Conservation (phyloP, 2,888 invertebrate genomes). For the Pachydiplax longipennis region DNA sequence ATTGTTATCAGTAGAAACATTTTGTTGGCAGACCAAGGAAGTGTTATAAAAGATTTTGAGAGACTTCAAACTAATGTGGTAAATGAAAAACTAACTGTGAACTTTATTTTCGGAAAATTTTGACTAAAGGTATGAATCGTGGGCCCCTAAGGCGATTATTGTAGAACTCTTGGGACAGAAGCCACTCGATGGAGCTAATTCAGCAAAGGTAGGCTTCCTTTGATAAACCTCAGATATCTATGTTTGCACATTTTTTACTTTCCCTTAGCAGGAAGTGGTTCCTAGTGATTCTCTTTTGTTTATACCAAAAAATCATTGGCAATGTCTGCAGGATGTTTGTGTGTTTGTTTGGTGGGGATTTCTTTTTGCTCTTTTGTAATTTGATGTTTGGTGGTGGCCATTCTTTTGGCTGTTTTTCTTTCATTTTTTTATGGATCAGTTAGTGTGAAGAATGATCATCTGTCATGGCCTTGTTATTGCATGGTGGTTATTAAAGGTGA, state of each 20-base stretch:
- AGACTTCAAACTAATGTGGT: background rate
- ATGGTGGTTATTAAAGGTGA: no score
- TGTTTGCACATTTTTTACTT: constrained; percentile 14
- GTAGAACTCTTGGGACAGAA: background rate
- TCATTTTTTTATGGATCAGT: no score
- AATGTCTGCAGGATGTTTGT: background rate
- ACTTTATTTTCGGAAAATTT: constrained; percentile 30
- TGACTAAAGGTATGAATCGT: constrained; percentile 22
- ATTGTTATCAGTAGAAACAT: no score
- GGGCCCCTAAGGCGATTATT: constrained; percentile 28
- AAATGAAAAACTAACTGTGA: constrained; percentile 20
- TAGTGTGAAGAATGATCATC: no score
- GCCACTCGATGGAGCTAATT: background rate
- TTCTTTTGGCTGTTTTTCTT: background rate
- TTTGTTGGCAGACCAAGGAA: no score
- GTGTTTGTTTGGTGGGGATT: background rate
- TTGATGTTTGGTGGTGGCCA: background rate
- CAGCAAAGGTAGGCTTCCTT: constrained; percentile 31
- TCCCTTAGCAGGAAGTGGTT: no score
- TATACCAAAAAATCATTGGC: no score
- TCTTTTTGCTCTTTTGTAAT: background rate
- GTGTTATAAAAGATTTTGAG: background rate
- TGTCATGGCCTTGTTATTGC: no score
- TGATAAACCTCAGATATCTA: background rate
- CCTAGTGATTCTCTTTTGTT: no score